Conservation (phyloP, 2,113 vertebrate species). For the Petroica traversi region DNA sequence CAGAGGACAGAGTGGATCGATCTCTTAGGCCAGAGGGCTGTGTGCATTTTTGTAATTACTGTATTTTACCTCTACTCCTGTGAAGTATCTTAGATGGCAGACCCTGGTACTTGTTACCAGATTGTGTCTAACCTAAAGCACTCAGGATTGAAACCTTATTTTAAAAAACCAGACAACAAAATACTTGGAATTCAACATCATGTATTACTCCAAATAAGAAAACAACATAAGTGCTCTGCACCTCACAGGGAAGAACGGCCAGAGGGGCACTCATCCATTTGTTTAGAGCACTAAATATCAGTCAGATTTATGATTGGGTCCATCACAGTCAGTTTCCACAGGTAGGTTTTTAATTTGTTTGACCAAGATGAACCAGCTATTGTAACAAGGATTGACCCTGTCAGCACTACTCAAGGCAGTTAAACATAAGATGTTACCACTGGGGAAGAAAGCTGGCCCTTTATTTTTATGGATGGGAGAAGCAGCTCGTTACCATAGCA, state of each 20-base stretch:
- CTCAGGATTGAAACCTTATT: neutral
- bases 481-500: conserved; percentile 9
- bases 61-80: neutral
- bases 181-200: neutral
- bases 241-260: neutral
- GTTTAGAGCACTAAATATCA: neutral
- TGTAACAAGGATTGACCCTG: conserved; percentile 26
- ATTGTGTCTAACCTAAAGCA: neutral
- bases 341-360: conserved; percentile 24
- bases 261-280: neutral
- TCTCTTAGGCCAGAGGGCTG: neutral
- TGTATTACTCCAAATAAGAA: neutral
- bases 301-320: neutral
- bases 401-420: neutral
- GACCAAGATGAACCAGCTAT: neutral
- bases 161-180: neutral
- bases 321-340: neutral
- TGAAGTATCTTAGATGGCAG: neutral
- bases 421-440: conserved; percentile 21
- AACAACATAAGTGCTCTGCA: neutral
- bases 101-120: neutral
- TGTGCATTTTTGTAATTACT: neutral
- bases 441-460: conserved; percentile 31
- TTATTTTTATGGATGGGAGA: conserved; percentile 24
- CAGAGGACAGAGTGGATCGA: neutral